Conservation (phyloP, 2,113 vertebrate species). For the Miniopterus natalensis region DNA sequence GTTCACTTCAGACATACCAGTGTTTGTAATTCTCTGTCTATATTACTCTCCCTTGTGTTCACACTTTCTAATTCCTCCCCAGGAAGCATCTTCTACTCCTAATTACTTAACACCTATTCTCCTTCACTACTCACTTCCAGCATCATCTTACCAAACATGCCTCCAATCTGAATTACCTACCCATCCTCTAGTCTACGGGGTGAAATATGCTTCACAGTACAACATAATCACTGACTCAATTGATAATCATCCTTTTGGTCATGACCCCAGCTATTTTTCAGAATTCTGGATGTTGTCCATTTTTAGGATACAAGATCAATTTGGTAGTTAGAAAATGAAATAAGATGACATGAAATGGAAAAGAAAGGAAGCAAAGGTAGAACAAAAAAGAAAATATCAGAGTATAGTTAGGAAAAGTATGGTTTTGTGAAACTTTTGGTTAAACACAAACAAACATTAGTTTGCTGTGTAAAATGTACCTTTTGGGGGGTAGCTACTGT, state of each 20-base stretch:
- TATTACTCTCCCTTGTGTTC: background rate
- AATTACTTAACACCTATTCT: background rate
- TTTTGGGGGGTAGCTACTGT: background rate
- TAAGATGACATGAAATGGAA: background rate
- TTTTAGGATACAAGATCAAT: background rate
- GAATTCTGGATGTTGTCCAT: background rate
- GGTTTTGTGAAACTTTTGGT: background rate
- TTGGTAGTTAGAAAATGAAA: background rate
- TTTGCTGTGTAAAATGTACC: background rate
- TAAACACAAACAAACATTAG: slow-evolving; percentile 4
- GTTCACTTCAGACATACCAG: background rate
- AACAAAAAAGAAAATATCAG: background rate
- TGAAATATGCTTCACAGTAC: background rate
- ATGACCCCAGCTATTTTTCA: background rate
- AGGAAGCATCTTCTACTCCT: background rate
- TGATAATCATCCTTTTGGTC: background rate
- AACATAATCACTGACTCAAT: background rate
- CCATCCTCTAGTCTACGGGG: background rate
- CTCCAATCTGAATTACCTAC: background rate
- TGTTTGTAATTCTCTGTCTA: background rate
- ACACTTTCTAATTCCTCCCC: background rate
- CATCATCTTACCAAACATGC: background rate
- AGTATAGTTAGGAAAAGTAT: background rate
- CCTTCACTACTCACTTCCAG: background rate
- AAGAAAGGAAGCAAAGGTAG: background rate